Conservation (phyloP, 2,888 invertebrate species). For the Hipparchia sbordonii region DNA sequence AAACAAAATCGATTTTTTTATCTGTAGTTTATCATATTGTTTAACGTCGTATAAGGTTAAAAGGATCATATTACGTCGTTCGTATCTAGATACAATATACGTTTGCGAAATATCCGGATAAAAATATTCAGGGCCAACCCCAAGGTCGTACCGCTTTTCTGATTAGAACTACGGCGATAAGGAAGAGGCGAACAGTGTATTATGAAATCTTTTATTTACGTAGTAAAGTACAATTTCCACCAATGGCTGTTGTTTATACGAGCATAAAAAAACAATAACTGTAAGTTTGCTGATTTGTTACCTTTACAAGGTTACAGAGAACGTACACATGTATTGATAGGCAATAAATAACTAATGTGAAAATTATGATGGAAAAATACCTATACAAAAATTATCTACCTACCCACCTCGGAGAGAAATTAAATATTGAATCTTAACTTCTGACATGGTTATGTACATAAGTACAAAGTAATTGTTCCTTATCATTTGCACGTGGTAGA, state of each 20-base stretch:
- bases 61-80: slow-evolving; percentile 32
- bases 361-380: slow-evolving; percentile 8
- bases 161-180: slow-evolving; percentile 76
- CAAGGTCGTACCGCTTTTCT: slow-evolving; percentile 78
- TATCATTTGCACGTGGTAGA: too few species aligned
- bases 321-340: slow-evolving; percentile 51
- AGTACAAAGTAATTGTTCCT: too few species aligned
- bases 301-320: slow-evolving; percentile 66
- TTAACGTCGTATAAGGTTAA: slow-evolving; percentile 26
- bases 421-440: too few species aligned
- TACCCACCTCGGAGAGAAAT: too few species aligned
- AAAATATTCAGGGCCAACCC: slow-evolving; percentile 81
- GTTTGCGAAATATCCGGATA: slow-evolving; percentile 78
- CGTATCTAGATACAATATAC: slow-evolving; percentile 54
- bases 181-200: slow-evolving; percentile 53
- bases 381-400: background rate
- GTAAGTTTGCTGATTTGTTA: slow-evolving; percentile 72
- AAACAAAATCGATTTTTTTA: slow-evolving; percentile 18
- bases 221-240: slow-evolving; percentile 55
- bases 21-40: slow-evolving; percentile 15
- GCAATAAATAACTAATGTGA: slow-evolving; percentile 30
- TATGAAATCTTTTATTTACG: slow-evolving; percentile 50
- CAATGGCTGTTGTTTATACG: slow-evolving; percentile 39
- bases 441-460: too few species aligned
- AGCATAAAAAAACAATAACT: slow-evolving; percentile 70